Evolutionary conservation across 2,888 invertebrate species (phyloP), one percentile per base, ranked within the genome.

Genomic region (Anthophora plumipes): DNA sequence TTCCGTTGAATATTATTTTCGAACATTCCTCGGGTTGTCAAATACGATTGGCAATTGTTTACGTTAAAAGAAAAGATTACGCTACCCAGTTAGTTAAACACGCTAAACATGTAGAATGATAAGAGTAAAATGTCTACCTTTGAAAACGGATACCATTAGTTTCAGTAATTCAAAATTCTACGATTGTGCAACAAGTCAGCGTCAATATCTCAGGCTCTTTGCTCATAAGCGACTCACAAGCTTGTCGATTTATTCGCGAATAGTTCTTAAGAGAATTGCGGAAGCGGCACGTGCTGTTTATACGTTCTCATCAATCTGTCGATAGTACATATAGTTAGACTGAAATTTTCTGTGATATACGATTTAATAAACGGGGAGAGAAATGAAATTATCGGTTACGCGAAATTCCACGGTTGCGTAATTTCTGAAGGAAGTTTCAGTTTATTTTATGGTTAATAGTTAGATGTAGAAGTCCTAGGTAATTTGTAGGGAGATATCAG

Each of bases 401-500:
- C 50, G n/a, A 60, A 54, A n/a, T n/a, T 54, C 2, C 37, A 31
- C 2, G 14, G n/a, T 74, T 61, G 31, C 54, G 1, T 25, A 60
- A 73, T 17, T 17, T 46, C 43, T 1, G 22, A 9, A n/a, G 46
- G 17, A 14, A 12, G 25, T 31, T 50, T 50, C n/a, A 12, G 8
- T 68, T 39, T n/a, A 48, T 50, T 46, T 9, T 22, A n/a, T 17
- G n/a, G 59, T 20, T 37, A 25, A 17, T 25, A 22, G 9, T n/a
- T 41, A 25, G n/a, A 20, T 31, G 43, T n/a, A 20, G n/a, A n/a
- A n/a, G n/a, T n/a, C n/a, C 4, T 50, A 25, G 0, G 37, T n/a
- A 64, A 46, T 66, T 59, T 41, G 39, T 22, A 4, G 61, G 7
- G 25, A 60, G 41, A 41, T 61, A 50, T 50, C 12, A 41, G 52